Percentiles rank a stretch among this genome's conserved stretches.
phyloP scores from a whole-genome alignment of 2,113 vertebrate species.

The Gasterosteus aculeatus region DNA sequence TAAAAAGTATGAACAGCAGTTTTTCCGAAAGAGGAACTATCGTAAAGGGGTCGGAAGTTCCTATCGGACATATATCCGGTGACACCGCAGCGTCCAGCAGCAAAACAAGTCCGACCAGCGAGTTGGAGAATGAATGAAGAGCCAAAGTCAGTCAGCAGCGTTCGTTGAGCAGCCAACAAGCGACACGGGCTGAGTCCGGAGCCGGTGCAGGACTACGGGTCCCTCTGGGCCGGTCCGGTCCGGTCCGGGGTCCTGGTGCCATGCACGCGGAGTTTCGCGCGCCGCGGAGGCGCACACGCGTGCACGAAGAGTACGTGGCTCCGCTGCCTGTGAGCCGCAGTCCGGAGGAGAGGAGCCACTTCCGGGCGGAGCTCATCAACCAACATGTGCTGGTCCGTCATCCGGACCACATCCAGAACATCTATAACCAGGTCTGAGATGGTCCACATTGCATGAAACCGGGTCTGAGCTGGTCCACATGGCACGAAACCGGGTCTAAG shows the following conservation, averaged over 20 bases:
- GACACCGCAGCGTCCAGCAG: constrained; percentile 22
- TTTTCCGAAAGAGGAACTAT: background rate
- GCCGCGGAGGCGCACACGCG: constrained; percentile 85
- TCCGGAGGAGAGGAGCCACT: constrained; percentile 48
- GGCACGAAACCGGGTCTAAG: too few species aligned
- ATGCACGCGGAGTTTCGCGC: constrained; percentile 85
- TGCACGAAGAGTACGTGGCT: constrained; percentile 82
- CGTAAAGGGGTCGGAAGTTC: background rate
- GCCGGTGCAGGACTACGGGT: background rate
- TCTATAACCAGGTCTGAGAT: constrained; percentile 83
- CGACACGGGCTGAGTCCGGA: background rate
- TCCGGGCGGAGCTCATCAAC: constrained; percentile 86
- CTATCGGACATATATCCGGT: constrained; percentile 28
- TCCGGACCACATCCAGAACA: constrained; percentile 82
- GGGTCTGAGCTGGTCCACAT: too few species aligned
- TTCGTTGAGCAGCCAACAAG: background rate
- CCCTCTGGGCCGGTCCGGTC: background rate
- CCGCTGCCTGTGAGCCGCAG: constrained; percentile 78
- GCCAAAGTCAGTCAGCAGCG: background rate
- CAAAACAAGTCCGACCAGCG: constrained; percentile 15
- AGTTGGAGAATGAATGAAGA: constrained; percentile 1
- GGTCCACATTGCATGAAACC: too few species aligned
- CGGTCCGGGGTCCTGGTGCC: background rate
- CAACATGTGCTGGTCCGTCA: constrained; percentile 85
- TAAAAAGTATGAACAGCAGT: background rate